Conservation (phyloP, 2,888 invertebrate genomes). For the Agapostemon virescens region DNA sequence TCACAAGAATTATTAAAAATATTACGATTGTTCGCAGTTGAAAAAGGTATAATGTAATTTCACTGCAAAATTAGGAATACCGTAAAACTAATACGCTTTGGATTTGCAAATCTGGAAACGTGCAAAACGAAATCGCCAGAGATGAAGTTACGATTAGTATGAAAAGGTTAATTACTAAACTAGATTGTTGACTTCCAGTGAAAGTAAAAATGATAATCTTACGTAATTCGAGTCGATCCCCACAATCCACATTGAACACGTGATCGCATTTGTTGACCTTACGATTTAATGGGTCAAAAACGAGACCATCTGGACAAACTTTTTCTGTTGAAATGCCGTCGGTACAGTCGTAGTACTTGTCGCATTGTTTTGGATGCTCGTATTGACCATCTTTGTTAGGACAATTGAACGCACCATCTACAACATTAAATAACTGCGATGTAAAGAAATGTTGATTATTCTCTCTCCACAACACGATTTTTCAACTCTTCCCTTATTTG, state of each 20-base stretch:
- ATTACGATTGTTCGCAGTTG: neutral
- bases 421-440: slow-evolving; percentile 36
- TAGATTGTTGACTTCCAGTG: neutral
- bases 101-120: neutral
- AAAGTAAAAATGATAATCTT: slow-evolving; percentile 80
- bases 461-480: neutral
- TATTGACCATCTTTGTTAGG: slow-evolving; percentile 91
- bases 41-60: neutral
- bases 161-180: neutral
- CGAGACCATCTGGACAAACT: slow-evolving; percentile 93
- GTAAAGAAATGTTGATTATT: slow-evolving; percentile 3
- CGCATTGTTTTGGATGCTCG: slow-evolving; percentile 90
- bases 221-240: slow-evolving; percentile 93
- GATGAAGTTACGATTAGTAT: neutral
- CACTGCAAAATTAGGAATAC: neutral
- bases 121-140: neutral
- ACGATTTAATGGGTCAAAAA: slow-evolving; percentile 92
- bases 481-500: neutral
- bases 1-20: neutral
- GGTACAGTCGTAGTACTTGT: slow-evolving; percentile 91
- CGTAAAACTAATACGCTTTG: no score
- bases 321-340: slow-evolving; percentile 88
- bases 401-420: slow-evolving; percentile 87
- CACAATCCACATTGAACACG: slow-evolving; percentile 95
- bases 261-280: slow-evolving; percentile 96